A percentile compares a stretch with the other conserved stretches of the same genome.
Conservation (phyloP, 2,797 vertebrate genomes). For the Artibeus lituratus region DNA sequence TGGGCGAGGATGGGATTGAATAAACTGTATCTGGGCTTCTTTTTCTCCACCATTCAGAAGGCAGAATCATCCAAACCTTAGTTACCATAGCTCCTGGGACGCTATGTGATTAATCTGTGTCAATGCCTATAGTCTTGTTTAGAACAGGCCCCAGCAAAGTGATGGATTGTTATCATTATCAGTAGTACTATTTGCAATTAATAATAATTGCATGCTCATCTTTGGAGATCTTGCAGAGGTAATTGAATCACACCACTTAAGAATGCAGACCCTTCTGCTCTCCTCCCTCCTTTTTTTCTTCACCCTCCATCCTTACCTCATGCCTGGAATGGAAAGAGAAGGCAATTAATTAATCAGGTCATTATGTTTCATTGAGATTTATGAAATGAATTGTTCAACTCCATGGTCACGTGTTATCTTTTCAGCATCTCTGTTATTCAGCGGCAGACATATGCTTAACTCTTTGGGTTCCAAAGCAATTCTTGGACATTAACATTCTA, state of each 20-base stretch:
- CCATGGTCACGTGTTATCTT: neutral
- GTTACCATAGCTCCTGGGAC: neutral
- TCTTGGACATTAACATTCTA: neutral
- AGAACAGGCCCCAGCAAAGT: constrained; percentile 5
- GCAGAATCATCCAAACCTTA: neutral
- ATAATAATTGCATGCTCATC: constrained; percentile 59
- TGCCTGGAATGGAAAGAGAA: constrained; percentile 51
- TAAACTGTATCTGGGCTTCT: neutral
- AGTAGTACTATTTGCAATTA: constrained; percentile 55
- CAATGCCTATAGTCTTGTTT: constrained; percentile 35
- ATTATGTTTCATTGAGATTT: constrained; percentile 64
- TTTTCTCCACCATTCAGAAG: neutral
- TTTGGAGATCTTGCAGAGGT: constrained; percentile 48
- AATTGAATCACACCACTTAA: constrained; percentile 53
- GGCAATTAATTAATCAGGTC: constrained; percentile 56
- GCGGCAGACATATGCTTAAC: neutral
- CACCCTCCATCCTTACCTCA: neutral
- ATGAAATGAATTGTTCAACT: constrained; percentile 42
- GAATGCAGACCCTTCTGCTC: constrained; percentile 25
- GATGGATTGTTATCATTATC: constrained; percentile 59
- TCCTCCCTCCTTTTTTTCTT: accelerated
- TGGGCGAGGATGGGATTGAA: neutral
- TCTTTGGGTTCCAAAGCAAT: neutral
- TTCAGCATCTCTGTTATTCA: neutral
- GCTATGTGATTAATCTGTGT: neutral